A percentile compares a stretch with the other conserved stretches of the same genome.
These are phyloP conservation scores for Microplitis manilae DNA, from an alignment of 2,888 invertebrate species.

Conservation along the genomic window DNA sequence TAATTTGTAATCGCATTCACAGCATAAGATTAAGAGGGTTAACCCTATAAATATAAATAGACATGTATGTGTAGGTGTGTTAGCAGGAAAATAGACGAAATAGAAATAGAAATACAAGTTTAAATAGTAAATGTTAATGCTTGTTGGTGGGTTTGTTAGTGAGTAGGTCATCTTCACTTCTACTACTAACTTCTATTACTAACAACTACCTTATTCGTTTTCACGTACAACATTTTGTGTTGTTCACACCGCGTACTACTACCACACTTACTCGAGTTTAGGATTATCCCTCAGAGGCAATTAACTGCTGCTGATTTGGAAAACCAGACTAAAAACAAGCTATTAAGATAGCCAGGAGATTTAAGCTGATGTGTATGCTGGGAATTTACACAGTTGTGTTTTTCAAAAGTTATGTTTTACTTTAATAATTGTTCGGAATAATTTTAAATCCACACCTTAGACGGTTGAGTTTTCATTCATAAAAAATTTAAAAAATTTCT, in stretches of 20 bases:
- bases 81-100: not conserved
- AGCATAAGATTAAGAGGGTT: not conserved
- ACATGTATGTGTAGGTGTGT: not conserved
- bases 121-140: slow-evolving; percentile 22
- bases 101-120: slow-evolving; percentile 19
- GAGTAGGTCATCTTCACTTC: not conserved
- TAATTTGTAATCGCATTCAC: slow-evolving; percentile 43
- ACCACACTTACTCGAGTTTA: slow-evolving; percentile 43
- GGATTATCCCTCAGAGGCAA: slow-evolving; percentile 52
- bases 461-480: too few relatives aligned
- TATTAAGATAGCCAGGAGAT: slow-evolving; percentile 22
- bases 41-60: not conserved
- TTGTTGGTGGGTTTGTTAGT: slow-evolving; percentile 46
- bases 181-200: not conserved
- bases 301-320: slow-evolving; percentile 54
- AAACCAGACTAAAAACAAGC: slow-evolving; percentile 51
- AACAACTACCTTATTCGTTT: not conserved
- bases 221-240: slow-evolving; percentile 25
- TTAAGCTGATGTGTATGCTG: not conserved
- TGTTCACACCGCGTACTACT: slow-evolving; percentile 41
- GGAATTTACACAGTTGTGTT: not conserved
- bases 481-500: too few relatives aligned
- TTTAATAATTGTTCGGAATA: not conserved
- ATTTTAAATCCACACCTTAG: not conserved
- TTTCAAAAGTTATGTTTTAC: not conserved